Base-by-base conservation (phyloP, 1,140 invertebrate genomes). In the Acromyrmex echinatior region DNA sequence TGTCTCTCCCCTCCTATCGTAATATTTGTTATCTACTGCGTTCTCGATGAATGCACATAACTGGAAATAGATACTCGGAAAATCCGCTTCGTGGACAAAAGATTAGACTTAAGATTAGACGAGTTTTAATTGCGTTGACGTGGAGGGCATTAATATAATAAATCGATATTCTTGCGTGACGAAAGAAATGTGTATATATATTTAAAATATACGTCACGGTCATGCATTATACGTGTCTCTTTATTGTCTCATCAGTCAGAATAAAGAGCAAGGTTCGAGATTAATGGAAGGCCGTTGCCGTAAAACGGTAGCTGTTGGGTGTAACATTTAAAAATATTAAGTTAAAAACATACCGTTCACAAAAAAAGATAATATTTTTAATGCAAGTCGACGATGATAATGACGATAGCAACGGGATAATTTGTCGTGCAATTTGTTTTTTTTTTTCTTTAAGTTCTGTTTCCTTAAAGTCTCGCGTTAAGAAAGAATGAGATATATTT, bases 241-340 rank as follows among this genome's bases (percentile, higher is more conserved):
- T 14, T 81, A 56, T 58, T 39, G 28, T 71, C n/a, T 71, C 18
- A 39, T 39, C 35, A 45, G 9, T 45, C 10, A 18, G 51, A n/a
- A 68, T 66, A 71, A 58, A 81, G 51, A 71, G 45, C 66, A 81
- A 81, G 79, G 66, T 31, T 81, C 66, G 66, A 71, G 21, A 81
- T 81, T 58, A 66, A 71, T 6, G 21, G 51, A 71, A 21, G 45
- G 35, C n/a, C n/a, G 7, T 39, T 35, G 35, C 12, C 9, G 35
- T 68, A 4, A 80, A 80, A 70, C 16, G 7, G 25, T 18, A 6
- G 14, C 12, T 12, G 18, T 14, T 51, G 51, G 10, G 3, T 16
- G 35, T 73, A 45, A 45, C 25, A 58, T 81, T 73, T 73, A 73
- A 71, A 81, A 81, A 39, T 81, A 73, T 53, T 73, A 28, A 16